A percentile compares a stretch with the other conserved stretches of the same genome.
phyloP scores from a whole-genome alignment of 2,888 invertebrate species.

The Chymomyza caudatula region DNA sequence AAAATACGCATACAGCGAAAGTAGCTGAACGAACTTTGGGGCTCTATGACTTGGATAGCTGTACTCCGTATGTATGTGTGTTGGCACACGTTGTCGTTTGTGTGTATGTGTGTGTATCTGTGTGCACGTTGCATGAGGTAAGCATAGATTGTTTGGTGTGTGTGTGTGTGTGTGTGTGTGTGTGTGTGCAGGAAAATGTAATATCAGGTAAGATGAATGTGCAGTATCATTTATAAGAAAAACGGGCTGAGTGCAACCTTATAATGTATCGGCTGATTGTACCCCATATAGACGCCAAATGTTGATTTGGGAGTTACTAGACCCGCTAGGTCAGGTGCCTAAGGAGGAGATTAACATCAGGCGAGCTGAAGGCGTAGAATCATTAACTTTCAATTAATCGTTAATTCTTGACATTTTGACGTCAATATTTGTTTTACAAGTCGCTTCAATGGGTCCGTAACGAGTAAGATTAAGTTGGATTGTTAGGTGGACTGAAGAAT shows the following conservation, averaged over 20 bases:
- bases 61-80: slow-evolving; percentile 14
- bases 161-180: slow-evolving; percentile 25
- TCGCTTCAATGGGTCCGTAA: no score
- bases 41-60: slow-evolving; percentile 6
- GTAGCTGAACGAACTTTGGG: not conserved
- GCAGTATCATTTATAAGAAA: slow-evolving; percentile 15
- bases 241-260: not conserved
- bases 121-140: slow-evolving; percentile 66
- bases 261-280: no score
- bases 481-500: no score
- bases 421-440: no score
- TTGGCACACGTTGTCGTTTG: slow-evolving; percentile 14
- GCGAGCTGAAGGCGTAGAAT: no score
- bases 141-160: slow-evolving; percentile 50
- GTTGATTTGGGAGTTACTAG: no score
- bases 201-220: slow-evolving; percentile 30
- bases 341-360: no score
- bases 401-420: no score
- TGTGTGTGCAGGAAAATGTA: slow-evolving; percentile 47
- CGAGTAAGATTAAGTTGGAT: no score
- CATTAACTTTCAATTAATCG: no score
- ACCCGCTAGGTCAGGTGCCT: no score
- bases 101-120: slow-evolving; percentile 37
- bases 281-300: no score
- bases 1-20: slow-evolving; percentile 58